These are phyloP conservation scores for Eublepharis macularius DNA, from an alignment of 2,113 vertebrate species.

Conservation along the genomic window DNA sequence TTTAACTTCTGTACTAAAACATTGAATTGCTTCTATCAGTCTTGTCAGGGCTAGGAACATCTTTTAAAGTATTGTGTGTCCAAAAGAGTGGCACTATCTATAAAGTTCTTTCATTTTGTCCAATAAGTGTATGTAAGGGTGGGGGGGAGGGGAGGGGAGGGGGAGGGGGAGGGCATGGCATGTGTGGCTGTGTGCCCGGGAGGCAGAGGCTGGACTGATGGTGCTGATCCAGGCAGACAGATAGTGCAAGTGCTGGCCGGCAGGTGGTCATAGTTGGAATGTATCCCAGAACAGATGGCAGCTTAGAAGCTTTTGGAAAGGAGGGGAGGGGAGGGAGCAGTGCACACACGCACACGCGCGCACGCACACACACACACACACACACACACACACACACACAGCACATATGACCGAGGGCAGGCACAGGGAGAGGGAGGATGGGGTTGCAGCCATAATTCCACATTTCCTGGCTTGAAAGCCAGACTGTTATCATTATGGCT, in stretches of 20 bases:
- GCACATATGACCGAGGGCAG: background rate
- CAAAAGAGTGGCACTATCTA: background rate
- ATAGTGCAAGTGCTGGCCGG: conserved; percentile 15
- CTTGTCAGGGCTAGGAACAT: background rate
- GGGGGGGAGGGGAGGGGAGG: background rate
- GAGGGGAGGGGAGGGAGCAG: background rate
- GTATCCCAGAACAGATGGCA: conserved; percentile 26
- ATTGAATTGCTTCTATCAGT: background rate
- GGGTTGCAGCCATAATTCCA: conserved; percentile 21
- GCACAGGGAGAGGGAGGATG: conserved; percentile 4
- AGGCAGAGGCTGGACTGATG: background rate
- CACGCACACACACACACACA: background rate
- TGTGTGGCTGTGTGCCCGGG: background rate
- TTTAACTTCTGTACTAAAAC: background rate
- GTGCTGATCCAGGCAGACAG: conserved; percentile 8
- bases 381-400: background rate
- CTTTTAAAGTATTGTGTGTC: background rate
- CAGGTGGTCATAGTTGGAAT: conserved; percentile 17
- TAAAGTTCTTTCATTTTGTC: background rate
- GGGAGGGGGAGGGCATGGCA: background rate
- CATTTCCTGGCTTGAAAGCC: conserved; percentile 34
- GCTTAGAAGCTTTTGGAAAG: background rate
- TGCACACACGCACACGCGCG: background rate
- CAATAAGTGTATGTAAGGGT: background rate
- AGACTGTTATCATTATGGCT: conserved; percentile 30